A percentile compares a stretch with the other conserved stretches of the same genome.
These are phyloP conservation scores for Gallinago stenura DNA, from an alignment of 2,797 vertebrate genomes.

Conservation along the genomic window DNA sequence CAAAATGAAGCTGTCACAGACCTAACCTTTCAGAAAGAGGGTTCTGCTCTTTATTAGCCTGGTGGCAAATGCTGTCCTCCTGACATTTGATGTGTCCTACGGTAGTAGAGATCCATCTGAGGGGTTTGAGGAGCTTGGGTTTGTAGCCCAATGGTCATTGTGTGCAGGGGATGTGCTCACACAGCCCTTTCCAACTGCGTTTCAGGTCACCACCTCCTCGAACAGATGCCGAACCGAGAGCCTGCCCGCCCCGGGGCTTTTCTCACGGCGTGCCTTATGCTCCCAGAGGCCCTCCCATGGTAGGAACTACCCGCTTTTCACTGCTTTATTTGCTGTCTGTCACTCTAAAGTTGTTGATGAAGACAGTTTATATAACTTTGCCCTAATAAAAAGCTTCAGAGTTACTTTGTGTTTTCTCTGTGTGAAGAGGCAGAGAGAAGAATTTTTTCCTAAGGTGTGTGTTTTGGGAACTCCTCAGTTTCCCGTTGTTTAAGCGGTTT, in stretches of 20 bases:
- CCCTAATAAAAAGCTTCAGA: neutral
- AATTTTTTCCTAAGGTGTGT: neutral
- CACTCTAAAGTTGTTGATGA: neutral
- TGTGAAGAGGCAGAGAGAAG: neutral
- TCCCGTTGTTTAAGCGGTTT: neutral
- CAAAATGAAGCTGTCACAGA: neutral
- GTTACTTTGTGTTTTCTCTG: neutral
- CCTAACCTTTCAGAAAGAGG: neutral
- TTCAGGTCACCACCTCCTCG: slow-evolving; percentile 36
- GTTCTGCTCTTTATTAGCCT: neutral
- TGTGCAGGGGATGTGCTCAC: neutral
- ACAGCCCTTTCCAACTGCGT: accelerated
- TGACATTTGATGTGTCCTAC: accelerated
- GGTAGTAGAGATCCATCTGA: neutral
- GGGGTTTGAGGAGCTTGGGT: accelerated
- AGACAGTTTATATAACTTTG: neutral
- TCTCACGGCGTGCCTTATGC: neutral
- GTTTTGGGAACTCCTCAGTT: neutral
- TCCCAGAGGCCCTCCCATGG: slow-evolving; percentile 10
- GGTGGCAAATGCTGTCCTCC: accelerated
- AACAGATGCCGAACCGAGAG: neutral
- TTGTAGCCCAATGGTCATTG: accelerated
- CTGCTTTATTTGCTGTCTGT: neutral
- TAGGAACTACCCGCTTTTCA: neutral
- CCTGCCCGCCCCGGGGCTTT: neutral